A percentile compares a stretch with the other conserved stretches of the same genome.
phyloP scores from a whole-genome alignment of 2,888 invertebrate species.

The Coleophora deauratella region DNA sequence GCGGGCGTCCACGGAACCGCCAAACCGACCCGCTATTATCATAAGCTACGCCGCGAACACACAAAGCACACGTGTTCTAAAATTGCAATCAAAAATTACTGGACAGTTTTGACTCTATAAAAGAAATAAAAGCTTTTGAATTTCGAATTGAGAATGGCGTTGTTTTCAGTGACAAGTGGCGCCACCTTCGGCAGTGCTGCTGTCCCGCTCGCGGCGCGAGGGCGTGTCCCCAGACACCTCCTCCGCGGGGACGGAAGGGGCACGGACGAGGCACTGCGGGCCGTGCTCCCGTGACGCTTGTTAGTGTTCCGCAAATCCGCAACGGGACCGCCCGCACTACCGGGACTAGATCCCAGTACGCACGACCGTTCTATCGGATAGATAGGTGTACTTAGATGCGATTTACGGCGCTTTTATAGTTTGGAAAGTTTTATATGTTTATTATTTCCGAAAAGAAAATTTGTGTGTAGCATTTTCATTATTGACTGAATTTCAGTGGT shows the following conservation, averaged over 20 bases:
- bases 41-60: slow-evolving; percentile 29
- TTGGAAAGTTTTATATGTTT: neutral
- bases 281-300: slow-evolving; percentile 71
- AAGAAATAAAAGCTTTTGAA: slow-evolving; percentile 12
- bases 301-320: slow-evolving; percentile 73
- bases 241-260: slow-evolving; percentile 70
- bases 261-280: slow-evolving; percentile 63
- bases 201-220: slow-evolving; percentile 71
- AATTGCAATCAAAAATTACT: slow-evolving; percentile 7
- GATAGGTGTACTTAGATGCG: slow-evolving; percentile 19
- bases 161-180: slow-evolving; percentile 38
- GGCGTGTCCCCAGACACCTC: slow-evolving; percentile 73
- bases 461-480: neutral
- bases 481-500: neutral
- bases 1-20: slow-evolving; percentile 59
- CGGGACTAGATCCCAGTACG: slow-evolving; percentile 67
- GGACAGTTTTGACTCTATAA: neutral
- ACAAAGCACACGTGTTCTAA: slow-evolving; percentile 19
- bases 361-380: slow-evolving; percentile 61
- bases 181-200: slow-evolving; percentile 54
- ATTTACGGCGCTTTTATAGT: neutral
- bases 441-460: neutral
- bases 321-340: slow-evolving; percentile 72
- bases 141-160: slow-evolving; percentile 18
- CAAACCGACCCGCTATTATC: slow-evolving; percentile 40